A percentile compares a stretch with the other conserved stretches of the same genome.
These are phyloP conservation scores for Passer domesticus DNA, from an alignment of 2,113 vertebrate genomes.

Conservation along the genomic window DNA sequence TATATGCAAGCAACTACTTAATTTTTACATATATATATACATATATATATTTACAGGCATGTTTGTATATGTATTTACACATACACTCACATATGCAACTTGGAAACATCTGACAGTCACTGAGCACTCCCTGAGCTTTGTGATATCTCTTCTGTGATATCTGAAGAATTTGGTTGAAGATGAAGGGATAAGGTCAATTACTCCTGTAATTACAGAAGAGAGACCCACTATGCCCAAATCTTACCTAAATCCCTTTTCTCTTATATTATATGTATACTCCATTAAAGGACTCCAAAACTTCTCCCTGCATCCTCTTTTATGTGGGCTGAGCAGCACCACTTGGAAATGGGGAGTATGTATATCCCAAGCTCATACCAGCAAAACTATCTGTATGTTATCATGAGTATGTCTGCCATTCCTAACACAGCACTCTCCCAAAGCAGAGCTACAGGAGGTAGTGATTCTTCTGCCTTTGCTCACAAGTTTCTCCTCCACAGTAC, in stretches of 20 bases:
- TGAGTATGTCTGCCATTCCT: neutral
- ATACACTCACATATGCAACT: neutral
- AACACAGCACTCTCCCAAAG: neutral
- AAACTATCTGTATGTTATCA: neutral
- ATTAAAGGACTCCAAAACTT: neutral
- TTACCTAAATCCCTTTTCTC: neutral
- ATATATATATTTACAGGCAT: neutral
- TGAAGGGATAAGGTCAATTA: neutral
- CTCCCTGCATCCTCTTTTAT: neutral
- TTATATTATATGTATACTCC: neutral
- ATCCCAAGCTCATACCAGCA: neutral
- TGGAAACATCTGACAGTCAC: neutral
- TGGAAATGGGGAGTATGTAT: neutral
- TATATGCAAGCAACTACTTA: neutral
- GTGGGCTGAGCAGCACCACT: neutral
- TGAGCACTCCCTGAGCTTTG: neutral
- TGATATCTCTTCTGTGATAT: neutral
- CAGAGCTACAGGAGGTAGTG: neutral
- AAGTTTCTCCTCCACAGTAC: neutral
- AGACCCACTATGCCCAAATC: neutral
- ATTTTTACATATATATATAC: neutral
- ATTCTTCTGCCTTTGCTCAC: neutral
- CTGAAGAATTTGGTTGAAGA: neutral
- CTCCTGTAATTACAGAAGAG: neutral
- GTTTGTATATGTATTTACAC: neutral